Conservation (phyloP, 1,140 invertebrate genomes). For the Drosophila erecta region DNA sequence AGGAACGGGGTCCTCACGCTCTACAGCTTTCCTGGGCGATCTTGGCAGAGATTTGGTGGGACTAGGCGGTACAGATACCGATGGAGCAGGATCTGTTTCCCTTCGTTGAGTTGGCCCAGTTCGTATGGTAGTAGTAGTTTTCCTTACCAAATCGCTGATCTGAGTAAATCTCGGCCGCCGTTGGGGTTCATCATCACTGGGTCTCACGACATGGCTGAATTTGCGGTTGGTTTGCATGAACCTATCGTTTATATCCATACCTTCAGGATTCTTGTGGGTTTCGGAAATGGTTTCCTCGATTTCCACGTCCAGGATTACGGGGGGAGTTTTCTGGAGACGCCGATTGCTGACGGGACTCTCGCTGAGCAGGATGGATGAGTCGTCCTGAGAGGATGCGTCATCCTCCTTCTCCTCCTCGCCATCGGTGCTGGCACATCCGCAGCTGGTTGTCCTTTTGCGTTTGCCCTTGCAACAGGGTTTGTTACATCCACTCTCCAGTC, state of each 20-base stretch:
- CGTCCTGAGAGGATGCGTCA: constrained; percentile 23
- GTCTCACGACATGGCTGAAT: constrained; percentile 63
- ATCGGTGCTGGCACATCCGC: constrained; percentile 10
- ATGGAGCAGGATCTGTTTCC: not conserved
- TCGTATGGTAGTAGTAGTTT: not conserved
- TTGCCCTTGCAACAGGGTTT: not conserved
- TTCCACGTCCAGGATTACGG: constrained; percentile 69
- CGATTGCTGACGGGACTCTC: not conserved
- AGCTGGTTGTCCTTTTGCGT: not conserved
- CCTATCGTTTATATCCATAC: constrained; percentile 67
- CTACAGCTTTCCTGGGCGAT: constrained; percentile 28
- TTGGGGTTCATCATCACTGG: constrained; percentile 23
- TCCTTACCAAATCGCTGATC: constrained; percentile 62
- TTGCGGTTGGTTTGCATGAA: constrained; percentile 69
- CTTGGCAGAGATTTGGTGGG: constrained; percentile 36
- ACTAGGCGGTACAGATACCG: constrained; percentile 11
- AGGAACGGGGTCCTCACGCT: not conserved
- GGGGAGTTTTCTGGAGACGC: constrained; percentile 44
- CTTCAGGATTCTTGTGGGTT: constrained; percentile 16
- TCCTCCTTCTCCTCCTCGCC: constrained; percentile 22
- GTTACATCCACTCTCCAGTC: not conserved
- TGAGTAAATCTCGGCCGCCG: constrained; percentile 61
- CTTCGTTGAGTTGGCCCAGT: not conserved
- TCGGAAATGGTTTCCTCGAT: constrained; percentile 46
- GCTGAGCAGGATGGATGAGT: constrained; percentile 4